Base-by-base conservation (phyloP, 2,888 invertebrate genomes). In the Plusia festucae region DNA sequence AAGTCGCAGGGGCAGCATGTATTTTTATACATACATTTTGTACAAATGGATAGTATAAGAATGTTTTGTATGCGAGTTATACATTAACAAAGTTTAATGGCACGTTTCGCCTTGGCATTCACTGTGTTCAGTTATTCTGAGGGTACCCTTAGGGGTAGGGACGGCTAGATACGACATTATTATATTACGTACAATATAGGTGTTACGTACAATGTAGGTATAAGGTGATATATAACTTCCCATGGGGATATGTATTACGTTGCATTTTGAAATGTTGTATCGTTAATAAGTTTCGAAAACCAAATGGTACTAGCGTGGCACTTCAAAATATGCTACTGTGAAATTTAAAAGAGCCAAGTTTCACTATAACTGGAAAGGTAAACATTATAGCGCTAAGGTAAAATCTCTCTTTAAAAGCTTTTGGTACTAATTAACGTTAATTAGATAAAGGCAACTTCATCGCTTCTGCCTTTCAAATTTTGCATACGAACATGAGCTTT, bases 261-360 rank as follows among this genome's bases (percentile, higher is more conserved):
- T 61, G 60, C 60, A 65, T 65, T 55, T 52, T 27, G 52, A 57
- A 52, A 52, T 65, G 46, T 49, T 27, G 30, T 59, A 54, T 62
- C 24, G 32, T 70, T 75, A 27, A 56, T 53, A 63, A 57, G 76
- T 60, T 60, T 56, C 34, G 55, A 64, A 13, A 24, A 49, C 20
- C 8, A 20, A 49, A 58, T n/a, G 8, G 11, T 44, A 53, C 54
- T 34, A 44, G 46, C 54, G 57, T 64, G n/a, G n/a, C n/a, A 51
- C 9, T 9, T 53, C 5, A 7, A 8, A 34, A 30, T 54, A 24
- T 51, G 53, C 66, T 46, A 56, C n/a, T 49, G 32, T 59, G 44
- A 20, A 58, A 69, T 32, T 68, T 32, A 3, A 53, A 61, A 62
- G 18, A 11, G 46, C 16, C 8, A 68, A 53, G 52, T 56, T 68